Evolutionary conservation across 2,797 vertebrate genomes (phyloP).

Genomic region (Epinephelus coioides): DNA sequence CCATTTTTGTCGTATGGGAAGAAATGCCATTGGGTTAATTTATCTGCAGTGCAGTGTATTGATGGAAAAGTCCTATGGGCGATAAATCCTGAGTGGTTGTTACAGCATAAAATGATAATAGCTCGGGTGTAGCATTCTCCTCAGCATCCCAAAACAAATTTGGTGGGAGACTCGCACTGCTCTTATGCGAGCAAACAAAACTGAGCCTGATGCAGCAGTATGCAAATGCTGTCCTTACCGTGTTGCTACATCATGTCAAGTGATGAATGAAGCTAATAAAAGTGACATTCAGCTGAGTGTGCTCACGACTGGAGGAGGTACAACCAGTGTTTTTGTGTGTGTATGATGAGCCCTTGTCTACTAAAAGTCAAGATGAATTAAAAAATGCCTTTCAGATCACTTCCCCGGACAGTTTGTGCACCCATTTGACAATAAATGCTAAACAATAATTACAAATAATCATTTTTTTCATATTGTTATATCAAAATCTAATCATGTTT

Average conservation of each 20-base stretch:
- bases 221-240: slow-evolving; percentile 67
- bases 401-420: too few relatives aligned
- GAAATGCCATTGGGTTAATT: slow-evolving; percentile 71
- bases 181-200: slow-evolving; percentile 62
- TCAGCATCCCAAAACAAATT: slow-evolving; percentile 70
- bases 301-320: slow-evolving; percentile 2
- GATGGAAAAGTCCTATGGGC: slow-evolving; percentile 72
- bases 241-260: slow-evolving; percentile 56
- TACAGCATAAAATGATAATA: slow-evolving; percentile 79
- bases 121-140: slow-evolving; percentile 59
- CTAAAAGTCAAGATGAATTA: background rate
- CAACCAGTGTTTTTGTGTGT: slow-evolving; percentile 32
- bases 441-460: too few relatives aligned
- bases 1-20: slow-evolving; percentile 57
- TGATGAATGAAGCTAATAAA: slow-evolving; percentile 70
- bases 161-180: slow-evolving; percentile 55
- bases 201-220: slow-evolving; percentile 72
- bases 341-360: slow-evolving; percentile 20
- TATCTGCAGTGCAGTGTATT: slow-evolving; percentile 81
- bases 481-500: too few relatives aligned
- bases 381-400: too few relatives aligned
- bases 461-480: too few relatives aligned
- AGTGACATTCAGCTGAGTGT: slow-evolving; percentile 52
- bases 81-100: slow-evolving; percentile 78
- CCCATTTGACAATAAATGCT: too few relatives aligned